Conservation (phyloP, 1,140 invertebrate species). For the Drosophila mojavensis region DNA sequence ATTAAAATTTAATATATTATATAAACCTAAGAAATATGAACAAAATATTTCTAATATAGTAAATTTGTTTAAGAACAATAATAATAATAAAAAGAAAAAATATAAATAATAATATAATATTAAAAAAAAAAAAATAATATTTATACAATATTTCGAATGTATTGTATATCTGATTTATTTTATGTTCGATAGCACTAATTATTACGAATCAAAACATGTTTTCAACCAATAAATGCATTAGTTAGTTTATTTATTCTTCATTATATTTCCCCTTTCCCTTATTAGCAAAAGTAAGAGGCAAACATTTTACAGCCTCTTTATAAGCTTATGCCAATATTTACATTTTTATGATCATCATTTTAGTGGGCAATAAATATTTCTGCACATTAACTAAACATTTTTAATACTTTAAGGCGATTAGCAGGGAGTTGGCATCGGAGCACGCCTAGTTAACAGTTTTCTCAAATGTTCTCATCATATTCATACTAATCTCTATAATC, state of each 20-base stretch:
- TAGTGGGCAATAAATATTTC: background rate
- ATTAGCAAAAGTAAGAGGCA: background rate
- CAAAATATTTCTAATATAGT: too few relatives aligned
- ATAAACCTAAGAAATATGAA: too few relatives aligned
- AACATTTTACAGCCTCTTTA: background rate
- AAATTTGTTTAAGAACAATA: too few relatives aligned
- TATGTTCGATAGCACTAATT: too few relatives aligned
- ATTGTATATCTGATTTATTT: too few relatives aligned
- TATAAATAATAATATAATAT: too few relatives aligned
- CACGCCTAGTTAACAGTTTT: background rate
- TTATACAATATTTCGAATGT: too few relatives aligned
- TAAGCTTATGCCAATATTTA: background rate
- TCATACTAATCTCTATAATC: too few relatives aligned
- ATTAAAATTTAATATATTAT: too few relatives aligned
- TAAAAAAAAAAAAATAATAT: too few relatives aligned
- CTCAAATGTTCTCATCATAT: too few relatives aligned
- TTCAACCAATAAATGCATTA: background rate
- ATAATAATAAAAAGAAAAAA: too few relatives aligned
- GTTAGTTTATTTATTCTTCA: background rate
- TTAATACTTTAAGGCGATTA: constrained; percentile 15
- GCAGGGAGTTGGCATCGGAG: background rate
- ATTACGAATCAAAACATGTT: background rate
- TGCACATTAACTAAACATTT: background rate
- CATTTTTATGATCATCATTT: constrained; percentile 24
- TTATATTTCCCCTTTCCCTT: background rate